A percentile compares a stretch with the other conserved stretches of the same genome.
phyloP scores from a whole-genome alignment of 2,888 invertebrate species.

The Leptopterna dolabrata region DNA sequence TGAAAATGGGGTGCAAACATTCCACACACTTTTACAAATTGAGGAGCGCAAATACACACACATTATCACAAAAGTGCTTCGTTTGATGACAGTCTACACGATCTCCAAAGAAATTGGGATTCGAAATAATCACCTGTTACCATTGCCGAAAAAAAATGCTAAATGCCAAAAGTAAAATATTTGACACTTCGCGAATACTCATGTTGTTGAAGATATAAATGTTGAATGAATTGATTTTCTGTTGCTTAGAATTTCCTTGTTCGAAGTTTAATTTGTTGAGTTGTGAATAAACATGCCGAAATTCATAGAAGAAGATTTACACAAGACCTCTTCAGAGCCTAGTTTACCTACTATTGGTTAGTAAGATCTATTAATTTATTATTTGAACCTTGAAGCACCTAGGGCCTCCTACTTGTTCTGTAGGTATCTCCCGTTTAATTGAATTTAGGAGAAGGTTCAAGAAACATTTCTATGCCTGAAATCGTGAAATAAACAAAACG shows the following conservation, averaged over 20 bases:
- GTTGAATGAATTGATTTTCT: neutral
- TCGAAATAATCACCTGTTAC: neutral
- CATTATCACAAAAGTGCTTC: too few species aligned
- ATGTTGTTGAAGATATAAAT: neutral
- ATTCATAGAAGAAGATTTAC: neutral
- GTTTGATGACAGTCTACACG: neutral
- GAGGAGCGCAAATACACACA: too few species aligned
- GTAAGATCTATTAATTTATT: neutral
- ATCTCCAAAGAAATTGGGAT: neutral
- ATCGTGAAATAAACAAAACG: too few species aligned
- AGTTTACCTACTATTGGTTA: conserved; percentile 12
- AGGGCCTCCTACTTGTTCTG: too few species aligned
- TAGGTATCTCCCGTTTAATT: too few species aligned
- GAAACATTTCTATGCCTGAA: too few species aligned
- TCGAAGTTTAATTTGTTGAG: neutral
- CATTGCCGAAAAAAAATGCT: neutral
- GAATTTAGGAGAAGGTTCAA: too few species aligned
- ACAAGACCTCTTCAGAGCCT: neutral
- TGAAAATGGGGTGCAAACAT: too few species aligned
- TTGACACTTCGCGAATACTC: neutral
- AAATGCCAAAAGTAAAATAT: neutral
- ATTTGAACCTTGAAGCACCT: too few species aligned
- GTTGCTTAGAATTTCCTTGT: neutral
- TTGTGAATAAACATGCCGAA: neutral
- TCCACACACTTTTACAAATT: too few species aligned